Evolutionary conservation across 2,113 vertebrate species (phyloP), one percentile per base, ranked within the genome.

Genomic region (Herpetotheres cachinnans): DNA sequence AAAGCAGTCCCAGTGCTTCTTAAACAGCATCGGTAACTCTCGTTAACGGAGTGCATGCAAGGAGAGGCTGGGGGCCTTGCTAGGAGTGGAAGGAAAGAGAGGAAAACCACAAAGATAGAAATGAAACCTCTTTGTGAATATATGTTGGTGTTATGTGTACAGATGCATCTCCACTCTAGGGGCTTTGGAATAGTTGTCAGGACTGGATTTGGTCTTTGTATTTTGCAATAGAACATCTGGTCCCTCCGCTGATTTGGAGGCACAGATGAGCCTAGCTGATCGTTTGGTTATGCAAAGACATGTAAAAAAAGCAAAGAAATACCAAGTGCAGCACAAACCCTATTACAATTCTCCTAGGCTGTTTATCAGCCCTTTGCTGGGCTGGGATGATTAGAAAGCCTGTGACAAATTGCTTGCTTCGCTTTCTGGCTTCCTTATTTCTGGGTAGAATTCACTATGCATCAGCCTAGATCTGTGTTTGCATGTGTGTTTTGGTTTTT

Each of bases 371-470:
- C 32, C 24, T 63, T 32, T 34, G 20, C 89, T 47, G 44, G 38
- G 42, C 42, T 52, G 73, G 44, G 59, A 32, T 80, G 84, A 79
- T 49, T 91, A 77, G 44, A 36, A 74, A 69, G 52, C 83, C 85
- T 1, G 2, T 91, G 95, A 89, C 92, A 94, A 88, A 90, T 52
- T 24, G 29, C 24, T 52, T 72, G 13, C 22, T 74, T 34, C 29
- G 46, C 73, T 80, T 59, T 44, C 85, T 13, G 34, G 70, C 73
- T 95, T 97, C 91, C 89, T 91, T 26, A 30, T 94, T 95, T 85
- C 93, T 55, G 61, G 36, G 83, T 62, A 79, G 73, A 32, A 82
- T 13, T 91, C 22, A 11, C 56, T 8, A 1, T 25, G 56, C 80
- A n/a, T 58, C 83, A 49, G 44, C 82, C 89, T 82, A 56, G 86